Evolutionary conservation across 2,113 vertebrate genomes (phyloP).

Genomic region (Corythoichthys intestinalis): DNA sequence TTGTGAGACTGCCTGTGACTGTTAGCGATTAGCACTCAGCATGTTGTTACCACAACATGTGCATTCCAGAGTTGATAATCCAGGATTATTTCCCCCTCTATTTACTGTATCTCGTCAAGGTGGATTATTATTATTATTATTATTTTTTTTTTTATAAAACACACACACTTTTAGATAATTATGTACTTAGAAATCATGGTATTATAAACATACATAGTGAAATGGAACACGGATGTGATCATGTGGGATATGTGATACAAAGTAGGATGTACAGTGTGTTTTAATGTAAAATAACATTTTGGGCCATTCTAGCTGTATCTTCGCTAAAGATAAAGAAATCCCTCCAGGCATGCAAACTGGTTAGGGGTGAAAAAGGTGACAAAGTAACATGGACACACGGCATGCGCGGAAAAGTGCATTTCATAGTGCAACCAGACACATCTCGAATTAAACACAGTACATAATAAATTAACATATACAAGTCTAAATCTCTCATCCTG

Average conservation of each 20-base stretch:
- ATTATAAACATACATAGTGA: neutral
- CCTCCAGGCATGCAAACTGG: too few species aligned
- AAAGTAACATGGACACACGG: too few species aligned
- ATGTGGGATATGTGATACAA: neutral
- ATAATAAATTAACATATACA: too few species aligned
- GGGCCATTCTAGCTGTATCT: neutral
- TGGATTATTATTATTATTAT: slow-evolving; percentile 42
- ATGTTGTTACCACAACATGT: slow-evolving; percentile 56
- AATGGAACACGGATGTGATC: neutral
- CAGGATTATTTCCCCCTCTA: slow-evolving; percentile 60
- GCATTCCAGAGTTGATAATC: slow-evolving; percentile 64
- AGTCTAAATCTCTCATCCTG: too few species aligned
- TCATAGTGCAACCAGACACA: too few species aligned
- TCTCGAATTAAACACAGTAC: too few species aligned
- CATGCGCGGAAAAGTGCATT: too few species aligned
- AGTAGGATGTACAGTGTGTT: neutral
- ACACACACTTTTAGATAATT: slow-evolving; percentile 9
- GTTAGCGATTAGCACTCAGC: slow-evolving; percentile 47
- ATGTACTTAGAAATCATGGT: slow-evolving; percentile 38
- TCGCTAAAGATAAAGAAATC: neutral
- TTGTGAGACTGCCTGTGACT: slow-evolving; percentile 47
- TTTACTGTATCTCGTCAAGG: slow-evolving; percentile 55
- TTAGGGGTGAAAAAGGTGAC: too few species aligned
- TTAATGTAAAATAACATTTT: neutral
- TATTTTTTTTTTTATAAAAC: slow-evolving; percentile 21